phyloP scores from a whole-genome alignment of 2,113 vertebrate genomes.

The Lampris incognitus region DNA sequence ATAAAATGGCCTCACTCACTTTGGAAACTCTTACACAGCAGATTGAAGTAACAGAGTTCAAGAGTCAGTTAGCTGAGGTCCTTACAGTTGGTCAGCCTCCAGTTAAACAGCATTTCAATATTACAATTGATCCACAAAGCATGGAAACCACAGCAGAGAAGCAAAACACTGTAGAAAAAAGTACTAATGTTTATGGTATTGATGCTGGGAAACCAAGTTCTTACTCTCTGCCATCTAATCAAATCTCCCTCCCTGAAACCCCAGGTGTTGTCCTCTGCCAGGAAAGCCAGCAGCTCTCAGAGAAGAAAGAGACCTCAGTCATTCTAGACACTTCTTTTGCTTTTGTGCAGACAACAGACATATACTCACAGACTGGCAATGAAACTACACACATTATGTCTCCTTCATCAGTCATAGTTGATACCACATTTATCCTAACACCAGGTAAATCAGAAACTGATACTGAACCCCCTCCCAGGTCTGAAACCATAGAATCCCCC shows the following conservation, averaged over 20 bases:
- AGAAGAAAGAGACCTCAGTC: constrained; percentile 50
- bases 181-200: background rate
- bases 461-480: background rate
- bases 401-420: background rate
- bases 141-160: background rate
- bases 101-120: too few relatives aligned
- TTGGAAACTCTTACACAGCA: background rate
- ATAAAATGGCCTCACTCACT: background rate
- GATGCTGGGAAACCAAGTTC: background rate
- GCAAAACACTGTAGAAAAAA: background rate
- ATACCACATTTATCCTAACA: constrained; percentile 4
- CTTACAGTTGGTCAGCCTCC: background rate
- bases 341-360: constrained; percentile 22
- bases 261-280: background rate
- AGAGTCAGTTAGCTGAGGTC: background rate
- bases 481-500: background rate
- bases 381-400: constrained; percentile 2
- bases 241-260: background rate
- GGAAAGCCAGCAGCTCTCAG: background rate
- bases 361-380: background rate
- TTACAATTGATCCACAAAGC: background rate
- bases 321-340: constrained; percentile 49
- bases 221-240: background rate
- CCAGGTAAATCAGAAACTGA: background rate
- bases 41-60: background rate